Evolutionary conservation across 2,888 invertebrate species (phyloP), one percentile per base, ranked within the genome.

Genomic region (Agrochola circellaris): DNA sequence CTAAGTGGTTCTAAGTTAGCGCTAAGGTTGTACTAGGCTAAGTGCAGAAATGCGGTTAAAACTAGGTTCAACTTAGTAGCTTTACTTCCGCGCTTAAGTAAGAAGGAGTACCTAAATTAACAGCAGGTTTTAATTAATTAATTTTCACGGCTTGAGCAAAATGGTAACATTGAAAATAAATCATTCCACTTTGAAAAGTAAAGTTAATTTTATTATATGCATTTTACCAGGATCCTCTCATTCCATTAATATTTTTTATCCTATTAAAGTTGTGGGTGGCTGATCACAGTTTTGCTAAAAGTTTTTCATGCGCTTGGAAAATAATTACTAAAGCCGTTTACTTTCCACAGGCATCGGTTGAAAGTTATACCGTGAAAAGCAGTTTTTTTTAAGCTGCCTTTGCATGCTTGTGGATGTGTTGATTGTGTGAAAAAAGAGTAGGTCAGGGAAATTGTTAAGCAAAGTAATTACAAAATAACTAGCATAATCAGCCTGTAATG

Each of bases 31-130:
- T 75, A 73, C 83, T 48, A 62, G 56, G 66, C 38, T 83, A 79
- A 83, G 83, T 83, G 75, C 73, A 26, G 58, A 75, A 79, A 79
- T 64, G 73, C 34, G 75, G 75, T 83, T 83, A 45, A 66, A 79
- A 75, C 79, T 68, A 71, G 61, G 51, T 82, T 75, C 62, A 73
- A 69, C 61, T 74, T 60, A 71, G 17, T 26, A 60, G 73, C 45
- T 64, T 61, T 42, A 61, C 60, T 65, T 73, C 30, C 20, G 7
- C 30, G 58, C 30, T 72, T 65, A 26, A 61, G 54, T 66, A 45
- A 61, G 60, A 45, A 20, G 23, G 58, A 56, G 58, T 26, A 26
- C n/a, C 58, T 58, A 15, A 6, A n/a, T 42, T 5, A 42, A 73
- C 38, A 8, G 6, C 20, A n/a, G 8, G 13, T 56, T 69, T 20